Base-by-base conservation (phyloP, 2,888 invertebrate species). In the Fragum fragum region DNA sequence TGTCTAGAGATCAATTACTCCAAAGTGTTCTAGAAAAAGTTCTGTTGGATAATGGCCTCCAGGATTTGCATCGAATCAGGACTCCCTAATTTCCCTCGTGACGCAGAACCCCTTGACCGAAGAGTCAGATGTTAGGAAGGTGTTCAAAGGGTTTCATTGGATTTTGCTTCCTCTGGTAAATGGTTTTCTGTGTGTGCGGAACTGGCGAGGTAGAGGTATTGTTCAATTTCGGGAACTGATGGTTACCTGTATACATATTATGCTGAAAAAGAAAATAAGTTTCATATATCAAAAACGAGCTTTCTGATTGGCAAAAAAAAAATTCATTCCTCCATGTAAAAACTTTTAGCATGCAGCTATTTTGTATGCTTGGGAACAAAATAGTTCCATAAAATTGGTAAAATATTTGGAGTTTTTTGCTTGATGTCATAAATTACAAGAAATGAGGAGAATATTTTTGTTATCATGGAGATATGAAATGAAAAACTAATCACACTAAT, bases 51-150 rank as follows among this genome's bases (percentile, higher is more conserved):
- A 79, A 87, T 89, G 91, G 91, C 91, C 91, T 85, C 90, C 91
- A 91, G 91, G 88, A 87, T 88, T 84, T 73, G 73, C 72, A 76
- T 79, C 84, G 81, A 73, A 52, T 74, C 78, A 73, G 81, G 76
- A 79, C 52, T 83, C 68, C 53, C 83, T 79, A 91, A 78, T 90
- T 90, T 83, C 90, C 91, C 83, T 92, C 92, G 66, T 89, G 90
- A 84, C 92, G 91, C 81, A 88, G 91, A 89, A 92, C 90, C 92
- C 92, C 92, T 91, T 92, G 92, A 89, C 92, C 92, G 79, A 91
- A 91, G 77, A 92, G 92, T 92, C 92, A 92, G 87, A 92, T 92
- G 89, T 91, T 92, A 18, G 92, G 92, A 47, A 92, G 88, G 79
- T 89, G 88, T 72, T 87, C 83, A 57, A 83, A 79, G 39, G 79